phyloP scores from a whole-genome alignment of 1,140 invertebrate genomes.

The Drosophila ogumai region DNA sequence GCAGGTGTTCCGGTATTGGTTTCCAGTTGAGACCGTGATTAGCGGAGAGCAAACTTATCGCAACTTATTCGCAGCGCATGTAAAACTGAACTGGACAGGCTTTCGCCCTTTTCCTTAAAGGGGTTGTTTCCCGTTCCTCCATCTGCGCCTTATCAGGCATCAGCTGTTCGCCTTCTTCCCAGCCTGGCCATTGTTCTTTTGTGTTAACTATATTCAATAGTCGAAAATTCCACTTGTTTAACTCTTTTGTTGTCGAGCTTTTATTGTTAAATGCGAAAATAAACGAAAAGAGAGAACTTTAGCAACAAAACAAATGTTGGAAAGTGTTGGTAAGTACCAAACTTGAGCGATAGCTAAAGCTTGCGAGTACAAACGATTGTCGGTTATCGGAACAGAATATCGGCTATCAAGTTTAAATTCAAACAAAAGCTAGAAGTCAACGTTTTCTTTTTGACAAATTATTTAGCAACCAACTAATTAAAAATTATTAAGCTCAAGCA shows the following conservation, averaged over 20 bases:
- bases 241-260: constrained; percentile 39
- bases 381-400: not conserved
- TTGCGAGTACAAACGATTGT: not conserved
- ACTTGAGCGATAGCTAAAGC: not conserved
- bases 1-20: not conserved
- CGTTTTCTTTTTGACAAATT: not conserved
- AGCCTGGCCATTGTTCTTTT: not conserved
- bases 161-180: constrained; percentile 17
- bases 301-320: constrained; percentile 25
- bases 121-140: constrained; percentile 22
- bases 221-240: constrained; percentile 13
- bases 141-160: constrained; percentile 13
- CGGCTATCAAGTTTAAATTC: constrained; percentile 6
- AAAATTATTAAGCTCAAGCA: not conserved
- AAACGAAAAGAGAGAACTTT: constrained; percentile 1
- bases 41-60: constrained; percentile 8
- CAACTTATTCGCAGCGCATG: constrained; percentile 11
- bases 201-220: not conserved
- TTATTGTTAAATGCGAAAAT: constrained; percentile 22
- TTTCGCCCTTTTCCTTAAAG: constrained; percentile 10
- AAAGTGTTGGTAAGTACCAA: constrained; percentile 13
- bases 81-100: constrained; percentile 29
- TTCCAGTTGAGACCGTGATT: constrained; percentile 2
- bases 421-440: constrained; percentile 1
- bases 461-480: not conserved